Evolutionary conservation across 2,888 invertebrate genomes (phyloP), one percentile per base, ranked within the genome.

Genomic region (Hirtodrosophila duncani): DNA sequence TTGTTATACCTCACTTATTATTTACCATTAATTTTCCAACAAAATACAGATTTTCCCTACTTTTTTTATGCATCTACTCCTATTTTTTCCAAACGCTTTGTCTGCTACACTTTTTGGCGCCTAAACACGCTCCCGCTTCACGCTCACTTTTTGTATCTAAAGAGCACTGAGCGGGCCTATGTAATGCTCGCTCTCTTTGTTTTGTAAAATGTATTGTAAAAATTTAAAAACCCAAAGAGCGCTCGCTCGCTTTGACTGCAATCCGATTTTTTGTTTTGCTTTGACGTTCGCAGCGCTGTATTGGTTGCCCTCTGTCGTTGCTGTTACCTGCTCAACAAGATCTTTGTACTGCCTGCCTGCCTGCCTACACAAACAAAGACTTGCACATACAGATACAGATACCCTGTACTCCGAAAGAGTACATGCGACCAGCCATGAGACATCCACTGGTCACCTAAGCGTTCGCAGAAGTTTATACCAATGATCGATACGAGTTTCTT

Each of bases 231-330:
- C 27, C 7, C 37, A 51, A 41, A 46, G 30, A 50, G 50, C 30
- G 50, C 41, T 59, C 36, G n/a, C n/a, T n/a, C 44, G 33, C 26
- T 45, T 20, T 39, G 53, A 30, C 33, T 71, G 75, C 72, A 82
- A 63, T 83, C 68, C 62, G 56, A 53, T 42, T 80, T 83, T 83
- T 84, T 83, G 84, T 83, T 83, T 83, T 83, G 84, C 75, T 84
- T 84, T 33, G 21, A 37, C 66, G 61, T 83, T 83, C 83, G 79
- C 56, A 62, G 61, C 60, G 67, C 67, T 78, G 60, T 36, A 37
- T 43, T 57, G 45, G 31, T 48, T 17, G 13, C 43, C 29, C 20
- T 46, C 50, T 67, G 44, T 46, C 45, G 37, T 29, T 17, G 43
- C 34, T 38, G 27, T 58, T 75, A 63, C 79, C 77, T 74, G 71